Evolutionary conservation across 2,797 vertebrate genomes (phyloP).

Genomic region (Hippoglossus hippoglossus): DNA sequence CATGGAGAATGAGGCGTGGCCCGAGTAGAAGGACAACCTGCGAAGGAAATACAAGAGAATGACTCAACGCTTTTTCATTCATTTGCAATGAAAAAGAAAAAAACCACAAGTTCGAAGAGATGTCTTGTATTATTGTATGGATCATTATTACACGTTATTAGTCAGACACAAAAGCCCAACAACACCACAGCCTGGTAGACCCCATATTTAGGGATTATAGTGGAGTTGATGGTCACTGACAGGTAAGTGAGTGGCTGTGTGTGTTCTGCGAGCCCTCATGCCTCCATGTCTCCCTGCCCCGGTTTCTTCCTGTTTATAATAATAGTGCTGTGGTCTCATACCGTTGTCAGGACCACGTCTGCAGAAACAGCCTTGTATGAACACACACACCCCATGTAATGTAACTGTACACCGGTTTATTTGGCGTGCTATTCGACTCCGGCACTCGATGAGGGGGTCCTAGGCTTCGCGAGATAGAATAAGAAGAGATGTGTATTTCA

Average conservation of each 20-base stretch:
- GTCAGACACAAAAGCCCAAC: not conserved
- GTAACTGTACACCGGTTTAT: slow-evolving; percentile 2
- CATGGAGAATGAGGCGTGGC: slow-evolving; percentile 99
- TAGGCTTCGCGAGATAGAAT: not conserved
- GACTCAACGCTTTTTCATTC: slow-evolving; percentile 13
- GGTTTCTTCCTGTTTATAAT: slow-evolving; percentile 60
- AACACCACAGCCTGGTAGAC: not conserved
- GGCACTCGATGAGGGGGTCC: not conserved
- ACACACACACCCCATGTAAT: slow-evolving; percentile 11
- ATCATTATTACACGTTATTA: not conserved
- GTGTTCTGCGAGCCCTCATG: slow-evolving; percentile 1
- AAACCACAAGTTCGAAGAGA: too few relatives aligned
- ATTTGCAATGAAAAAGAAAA: not conserved
- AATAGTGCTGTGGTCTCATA: slow-evolving; percentile 27
- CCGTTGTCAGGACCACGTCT: not conserved
- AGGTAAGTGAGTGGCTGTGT: not conserved
- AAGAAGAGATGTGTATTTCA: slow-evolving; percentile 1
- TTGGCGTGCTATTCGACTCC: not conserved
- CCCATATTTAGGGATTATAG: too few relatives aligned
- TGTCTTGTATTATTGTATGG: too few relatives aligned
- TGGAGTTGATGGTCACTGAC: not conserved
- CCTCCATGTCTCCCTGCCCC: not conserved
- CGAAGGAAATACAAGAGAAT: slow-evolving; percentile 49
- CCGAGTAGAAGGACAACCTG: slow-evolving; percentile 97
- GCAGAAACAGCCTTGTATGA: not conserved